Conservation (phyloP, 1,140 invertebrate species). For the Leptinotarsa lineolata region DNA sequence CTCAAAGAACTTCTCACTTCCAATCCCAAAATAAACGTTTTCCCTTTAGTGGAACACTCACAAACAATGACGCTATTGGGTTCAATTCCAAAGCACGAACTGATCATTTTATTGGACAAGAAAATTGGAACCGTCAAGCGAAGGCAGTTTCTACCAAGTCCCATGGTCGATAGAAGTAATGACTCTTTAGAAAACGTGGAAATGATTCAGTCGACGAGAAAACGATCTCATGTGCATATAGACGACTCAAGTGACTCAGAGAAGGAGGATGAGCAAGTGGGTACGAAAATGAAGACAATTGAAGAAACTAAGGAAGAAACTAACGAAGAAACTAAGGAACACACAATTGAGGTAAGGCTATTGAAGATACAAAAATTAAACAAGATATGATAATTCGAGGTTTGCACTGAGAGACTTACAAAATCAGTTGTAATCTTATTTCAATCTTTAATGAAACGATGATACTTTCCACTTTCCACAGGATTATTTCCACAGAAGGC, state of each 20-base stretch:
- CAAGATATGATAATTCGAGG: background rate
- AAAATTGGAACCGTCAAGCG: constrained; percentile 83
- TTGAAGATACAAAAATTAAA: background rate
- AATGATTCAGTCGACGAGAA: constrained; percentile 18
- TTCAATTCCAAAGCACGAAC: constrained; percentile 85
- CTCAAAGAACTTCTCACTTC: constrained; percentile 79
- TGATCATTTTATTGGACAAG: constrained; percentile 84
- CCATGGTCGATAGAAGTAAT: constrained; percentile 58
- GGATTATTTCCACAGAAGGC: too few species aligned
- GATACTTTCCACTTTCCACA: too few species aligned
- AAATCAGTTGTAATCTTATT: too few species aligned
- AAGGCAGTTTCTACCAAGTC: constrained; percentile 66
- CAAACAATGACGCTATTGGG: constrained; percentile 93
- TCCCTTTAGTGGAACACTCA: constrained; percentile 87
- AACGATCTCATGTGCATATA: constrained; percentile 6
- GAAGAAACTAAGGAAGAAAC: constrained; percentile 16
- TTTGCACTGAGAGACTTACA: background rate
- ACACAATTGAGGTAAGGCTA: background rate
- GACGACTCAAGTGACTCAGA: constrained; percentile 26
- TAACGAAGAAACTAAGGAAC: constrained; percentile 16
- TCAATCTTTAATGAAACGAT: too few species aligned
- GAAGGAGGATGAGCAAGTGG: constrained; percentile 12
- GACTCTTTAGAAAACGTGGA: constrained; percentile 17
- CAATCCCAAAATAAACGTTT: constrained; percentile 68
- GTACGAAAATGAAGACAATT: constrained; percentile 5